Base-by-base conservation (phyloP, 2,888 invertebrate species). In the Drosophila histrio region DNA sequence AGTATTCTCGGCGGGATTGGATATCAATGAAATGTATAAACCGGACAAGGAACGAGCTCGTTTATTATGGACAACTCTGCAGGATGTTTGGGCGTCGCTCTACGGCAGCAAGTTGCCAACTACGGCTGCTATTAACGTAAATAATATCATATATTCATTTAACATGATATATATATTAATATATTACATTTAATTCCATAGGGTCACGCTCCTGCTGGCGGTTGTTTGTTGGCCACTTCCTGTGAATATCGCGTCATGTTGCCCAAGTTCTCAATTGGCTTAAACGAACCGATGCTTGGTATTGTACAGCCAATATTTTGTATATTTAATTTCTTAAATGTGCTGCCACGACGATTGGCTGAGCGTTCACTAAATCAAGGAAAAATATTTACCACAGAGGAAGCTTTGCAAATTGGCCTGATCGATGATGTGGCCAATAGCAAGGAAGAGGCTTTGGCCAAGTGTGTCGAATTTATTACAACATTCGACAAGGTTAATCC, bases 211-310 rank as follows among this genome's bases (percentile, higher is more conserved):
- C 96, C 96, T 30, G 97, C 96, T 21, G 96, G 97, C 3, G 97
- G 97, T 0, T 97, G 97, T 86, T 91, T 97, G 0, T 80, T 97
- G 9, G 93, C 97, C 0, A 92, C 95, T 87, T 94, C 94, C 36
- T 97, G 97, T 89, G 97, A 98, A 91, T 97, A 97, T 91, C 93
- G 97, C 69, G 94, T 95, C 0, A 96, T 97, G 95, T 93, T 95
- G n/a, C 95, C 95, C 0, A 95, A 96, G 74, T 95, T 92, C 83
- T 94, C 94, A 8, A 97, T 97, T 58, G 98, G 97, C 0, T 92
- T 98, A 1, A 97, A 97, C 89, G 98, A 98, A 93, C 96, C 97
- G 0, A 94, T 95, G 57, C 92, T 98, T 41, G 97, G 97, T n/a
- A 95, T 97, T 64, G 93, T 95, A 0, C 96, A 96, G 0, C 96